These are phyloP conservation scores for Automeris io DNA, from an alignment of 2,888 invertebrate genomes.

Conservation along the genomic window DNA sequence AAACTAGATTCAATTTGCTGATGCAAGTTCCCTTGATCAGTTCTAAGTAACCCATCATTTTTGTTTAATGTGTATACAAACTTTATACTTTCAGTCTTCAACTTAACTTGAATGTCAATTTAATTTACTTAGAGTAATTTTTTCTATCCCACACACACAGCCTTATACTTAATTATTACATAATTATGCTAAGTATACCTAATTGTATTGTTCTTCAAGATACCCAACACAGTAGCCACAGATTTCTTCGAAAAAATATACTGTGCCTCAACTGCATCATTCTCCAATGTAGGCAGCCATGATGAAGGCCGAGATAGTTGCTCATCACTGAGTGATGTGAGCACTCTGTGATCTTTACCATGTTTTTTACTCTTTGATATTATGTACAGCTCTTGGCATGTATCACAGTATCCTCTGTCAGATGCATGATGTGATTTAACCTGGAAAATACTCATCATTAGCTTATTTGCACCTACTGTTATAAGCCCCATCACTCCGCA, in stretches of 20 bases:
- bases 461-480: too few relatives aligned
- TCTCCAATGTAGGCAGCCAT: slow-evolving; percentile 81
- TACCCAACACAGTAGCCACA: slow-evolving; percentile 79
- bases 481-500: too few relatives aligned
- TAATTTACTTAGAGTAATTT: too few relatives aligned
- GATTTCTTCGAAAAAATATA: slow-evolving; percentile 87
- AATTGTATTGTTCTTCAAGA: slow-evolving; percentile 77
- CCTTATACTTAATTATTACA: too few relatives aligned
- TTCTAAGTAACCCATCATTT: too few relatives aligned
- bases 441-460: too few relatives aligned
- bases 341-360: slow-evolving; percentile 71
- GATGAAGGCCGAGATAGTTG: slow-evolving; percentile 79
- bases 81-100: too few relatives aligned
- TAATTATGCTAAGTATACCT: slow-evolving; percentile 62
- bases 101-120: too few relatives aligned
- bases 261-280: slow-evolving; percentile 91
- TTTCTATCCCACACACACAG: background rate
- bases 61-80: too few relatives aligned
- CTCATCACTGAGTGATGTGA: slow-evolving; percentile 72
- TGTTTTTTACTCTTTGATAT: slow-evolving; percentile 64
- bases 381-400: slow-evolving; percentile 76
- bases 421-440: slow-evolving; percentile 54
- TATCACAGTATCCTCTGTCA: slow-evolving; percentile 79
- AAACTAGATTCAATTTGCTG: too few relatives aligned
- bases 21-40: too few relatives aligned